phyloP scores from a whole-genome alignment of 1,140 invertebrate species.

The Trinorchestia longiramus region DNA sequence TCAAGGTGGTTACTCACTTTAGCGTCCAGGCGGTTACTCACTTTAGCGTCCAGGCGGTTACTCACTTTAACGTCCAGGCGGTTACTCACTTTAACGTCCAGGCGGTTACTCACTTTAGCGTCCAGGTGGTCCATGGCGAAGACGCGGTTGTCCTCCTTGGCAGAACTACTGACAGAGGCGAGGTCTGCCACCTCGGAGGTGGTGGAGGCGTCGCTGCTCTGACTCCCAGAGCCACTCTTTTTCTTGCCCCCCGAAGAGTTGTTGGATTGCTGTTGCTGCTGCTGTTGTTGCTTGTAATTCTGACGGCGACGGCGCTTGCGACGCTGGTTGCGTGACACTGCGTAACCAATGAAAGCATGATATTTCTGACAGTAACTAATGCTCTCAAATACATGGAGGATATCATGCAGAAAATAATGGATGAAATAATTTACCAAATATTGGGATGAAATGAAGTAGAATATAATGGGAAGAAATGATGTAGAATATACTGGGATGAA shows the following conservation, averaged over 20 bases:
- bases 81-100: too few relatives aligned
- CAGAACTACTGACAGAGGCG: conserved; percentile 55
- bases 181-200: conserved; percentile 63
- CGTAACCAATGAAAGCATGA: too few relatives aligned
- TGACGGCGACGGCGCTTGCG: conserved; percentile 50
- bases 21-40: too few relatives aligned
- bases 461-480: too few relatives aligned
- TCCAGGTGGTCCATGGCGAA: conserved; percentile 65
- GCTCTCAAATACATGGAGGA: too few relatives aligned
- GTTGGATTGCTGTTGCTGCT: conserved; percentile 56
- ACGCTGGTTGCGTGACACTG: conserved; percentile 22
- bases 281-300: conserved; percentile 58
- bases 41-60: conserved; percentile 56
- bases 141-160: conserved; percentile 56
- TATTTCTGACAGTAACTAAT: too few relatives aligned
- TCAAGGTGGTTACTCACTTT: too few relatives aligned
- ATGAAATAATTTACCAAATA: too few relatives aligned
- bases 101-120: neutral
- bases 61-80: too few relatives aligned
- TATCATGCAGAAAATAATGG: too few relatives aligned
- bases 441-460: too few relatives aligned
- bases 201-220: conserved; percentile 65
- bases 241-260: conserved; percentile 60
- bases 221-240: conserved; percentile 61
- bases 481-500: too few relatives aligned